Percentiles rank a stretch among this genome's conserved stretches.
Conservation (phyloP, 1,140 invertebrate genomes). For the Drosophila setifemur region DNA sequence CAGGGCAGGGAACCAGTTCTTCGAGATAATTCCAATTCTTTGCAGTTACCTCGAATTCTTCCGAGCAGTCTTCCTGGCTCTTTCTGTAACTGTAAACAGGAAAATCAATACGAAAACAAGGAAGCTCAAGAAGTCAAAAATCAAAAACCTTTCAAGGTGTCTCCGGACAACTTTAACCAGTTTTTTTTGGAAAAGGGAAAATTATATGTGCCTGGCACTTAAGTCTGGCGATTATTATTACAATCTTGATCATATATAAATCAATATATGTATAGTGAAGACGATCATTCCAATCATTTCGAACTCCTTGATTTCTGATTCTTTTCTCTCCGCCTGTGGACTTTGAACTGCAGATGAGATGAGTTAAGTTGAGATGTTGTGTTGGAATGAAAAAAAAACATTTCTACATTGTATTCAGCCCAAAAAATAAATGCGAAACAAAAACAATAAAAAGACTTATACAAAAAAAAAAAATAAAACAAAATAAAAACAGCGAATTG, state of each 20-base stretch:
- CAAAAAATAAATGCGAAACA: not conserved
- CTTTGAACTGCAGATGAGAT: conserved; percentile 28
- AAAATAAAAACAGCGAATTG: conserved; percentile 41
- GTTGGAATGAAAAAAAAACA: conserved; percentile 21
- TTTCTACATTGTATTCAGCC: conserved; percentile 9
- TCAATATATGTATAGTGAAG: too few species aligned
- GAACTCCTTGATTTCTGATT: not conserved
- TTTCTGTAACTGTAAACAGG: not conserved
- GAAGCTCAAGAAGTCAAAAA: not conserved
- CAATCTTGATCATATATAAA: too few species aligned
- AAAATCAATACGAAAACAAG: not conserved
- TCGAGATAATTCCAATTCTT: too few species aligned
- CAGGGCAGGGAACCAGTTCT: not conserved
- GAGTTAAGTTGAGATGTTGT: too few species aligned
- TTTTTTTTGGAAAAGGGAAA: not conserved
- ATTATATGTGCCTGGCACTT: not conserved
- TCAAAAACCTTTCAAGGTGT: not conserved
- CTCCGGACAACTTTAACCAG: not conserved
- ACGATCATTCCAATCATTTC: too few species aligned
- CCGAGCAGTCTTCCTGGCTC: not conserved
- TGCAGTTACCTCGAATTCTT: not conserved
- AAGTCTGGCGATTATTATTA: not conserved
- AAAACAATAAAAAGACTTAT: conserved; percentile 5
- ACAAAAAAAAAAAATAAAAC: conserved; percentile 36
- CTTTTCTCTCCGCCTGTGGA: conserved; percentile 21